Percentiles rank a stretch among this genome's conserved stretches.
These are phyloP conservation scores for Pleuronectes platessa DNA, from an alignment of 2,113 vertebrate genomes.

Conservation along the genomic window DNA sequence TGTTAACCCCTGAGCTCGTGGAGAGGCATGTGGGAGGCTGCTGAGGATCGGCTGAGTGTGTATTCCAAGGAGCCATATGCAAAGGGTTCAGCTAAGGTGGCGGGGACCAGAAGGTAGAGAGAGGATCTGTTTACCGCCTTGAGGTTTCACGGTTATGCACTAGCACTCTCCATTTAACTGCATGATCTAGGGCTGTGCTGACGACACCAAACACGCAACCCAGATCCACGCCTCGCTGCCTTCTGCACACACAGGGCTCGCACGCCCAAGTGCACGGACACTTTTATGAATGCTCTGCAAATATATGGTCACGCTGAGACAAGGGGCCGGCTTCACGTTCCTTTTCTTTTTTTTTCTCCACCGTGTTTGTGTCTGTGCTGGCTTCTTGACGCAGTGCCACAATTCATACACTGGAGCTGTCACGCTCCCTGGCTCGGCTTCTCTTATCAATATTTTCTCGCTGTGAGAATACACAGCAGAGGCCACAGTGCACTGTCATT, in stretches of 20 bases:
- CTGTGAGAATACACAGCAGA: slow-evolving; percentile 38
- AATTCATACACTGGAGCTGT: slow-evolving; percentile 49
- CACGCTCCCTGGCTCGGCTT: slow-evolving; percentile 7
- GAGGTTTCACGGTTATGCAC: slow-evolving; percentile 69
- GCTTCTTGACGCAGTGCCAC: slow-evolving; percentile 28
- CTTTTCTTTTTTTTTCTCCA: not conserved
- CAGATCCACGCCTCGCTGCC: slow-evolving; percentile 54
- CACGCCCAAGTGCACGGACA: slow-evolving; percentile 24
- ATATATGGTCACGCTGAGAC: slow-evolving; percentile 51
- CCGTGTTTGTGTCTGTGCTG: slow-evolving; percentile 22
- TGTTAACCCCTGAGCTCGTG: slow-evolving; percentile 63
- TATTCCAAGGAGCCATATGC: slow-evolving; percentile 50
- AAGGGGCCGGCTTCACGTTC: slow-evolving; percentile 26
- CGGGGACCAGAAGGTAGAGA: slow-evolving; percentile 55
- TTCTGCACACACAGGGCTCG: slow-evolving; percentile 33
- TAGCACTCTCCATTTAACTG: slow-evolving; percentile 66
- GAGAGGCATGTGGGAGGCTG: slow-evolving; percentile 26
- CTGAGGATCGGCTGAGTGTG: slow-evolving; percentile 41
- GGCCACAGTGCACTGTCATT: slow-evolving; percentile 21
- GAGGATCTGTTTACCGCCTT: slow-evolving; percentile 70
- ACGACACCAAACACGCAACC: slow-evolving; percentile 54
- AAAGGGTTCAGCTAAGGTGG: slow-evolving; percentile 58
- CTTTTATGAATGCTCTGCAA: slow-evolving; percentile 56
- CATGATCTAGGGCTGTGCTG: slow-evolving; percentile 62
- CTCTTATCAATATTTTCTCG: slow-evolving; percentile 53